Base-by-base conservation (phyloP, 2,888 invertebrate species). In the Junonia oenone region DNA sequence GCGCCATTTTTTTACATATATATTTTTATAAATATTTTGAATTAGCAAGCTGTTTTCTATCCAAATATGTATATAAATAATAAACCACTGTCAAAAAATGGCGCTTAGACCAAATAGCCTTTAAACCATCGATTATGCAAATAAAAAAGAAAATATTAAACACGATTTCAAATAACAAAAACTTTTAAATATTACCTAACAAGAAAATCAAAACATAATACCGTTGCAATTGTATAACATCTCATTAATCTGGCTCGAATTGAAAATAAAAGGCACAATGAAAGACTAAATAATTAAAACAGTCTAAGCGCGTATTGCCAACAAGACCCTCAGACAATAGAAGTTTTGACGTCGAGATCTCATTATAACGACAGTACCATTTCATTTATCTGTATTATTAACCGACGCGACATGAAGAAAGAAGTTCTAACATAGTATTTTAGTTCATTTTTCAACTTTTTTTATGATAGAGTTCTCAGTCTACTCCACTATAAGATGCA, bases 241-340 rank as follows among this genome's bases (percentile, higher is more conserved):
- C 38, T 40, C 19, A n/a, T 40, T 40, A 40, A 19, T 40, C 17
- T n/a, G 17, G 3, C 17, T 11, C 19, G 38, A 19, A 40, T 52
- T 37, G 19, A 22, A 15, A 46, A 33, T 19, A 33, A 47, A 19
- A 31, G n/a, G 11, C 29, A 46, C 13, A 53, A 53, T 46, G 29
- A 27, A 13, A 46, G 45, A 27, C 35, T 46, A 29, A 52, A 45
- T 52, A 38, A 52, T 52, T 52, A 52, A 52, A 52, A 52, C 45
- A 19, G 19, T 46, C 46, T 31, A 38, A 46, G 37, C 26, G 26
- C 19, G 3, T 9, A n/a, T 19, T n/a, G 13, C 13, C 27, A 17
- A 45, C 38, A 46, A 19, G 17, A 31, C 26, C 11, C n/a, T 14
- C 35, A 15, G 19, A 52, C 51, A 52, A 52, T 45, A 11, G 51